Base-by-base conservation (phyloP, 2,888 invertebrate species). In the Helobdella robusta region DNA sequence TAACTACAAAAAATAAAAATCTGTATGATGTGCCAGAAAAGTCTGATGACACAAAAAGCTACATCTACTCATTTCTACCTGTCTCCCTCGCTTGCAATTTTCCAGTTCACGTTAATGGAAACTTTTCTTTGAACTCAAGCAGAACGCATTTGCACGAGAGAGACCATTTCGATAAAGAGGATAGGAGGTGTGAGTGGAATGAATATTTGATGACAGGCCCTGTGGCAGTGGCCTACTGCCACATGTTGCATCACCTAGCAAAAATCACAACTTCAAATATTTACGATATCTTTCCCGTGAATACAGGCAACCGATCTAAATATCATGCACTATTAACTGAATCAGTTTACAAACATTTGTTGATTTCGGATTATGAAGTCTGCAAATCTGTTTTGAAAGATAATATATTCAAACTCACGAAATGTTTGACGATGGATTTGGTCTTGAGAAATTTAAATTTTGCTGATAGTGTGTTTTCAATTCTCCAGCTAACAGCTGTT, bases 71-170 rank as follows among this genome's bases (percentile, higher is more conserved):
- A 52, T 74, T 72, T 35, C 67, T 77, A 30, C 76, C 75, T 0
- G 69, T 77, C n/a, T 75, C 76, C 48, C 68, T 74, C 15, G 61
- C 66, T 28, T 70, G 70, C 46, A 59, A 61, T 3, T 69, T 76
- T 36, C 73, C 73, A 15, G 71, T 75, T 30, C 74, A 75, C 62
- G 67, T 76, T 2, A 76, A 76, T 64, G 75, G 74, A 1, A 70
- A 71, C 30, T 77, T 77, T 69, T 70, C 74, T 3, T 70, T 77
- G 15, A 72, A 71, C 5, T 70, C 73, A 18, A 73, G 74, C 66
- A 67, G 77, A 30, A 69, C 72, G 28, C 68, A 72, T n/a, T 68
- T 77, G 18, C 68, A 65, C 28, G 70, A 68, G 35, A 65, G 66
- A 36, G 70, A 71, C 28, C 69, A 70, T 20, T 74, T 75, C 65